These are phyloP conservation scores for Crotalus horridus DNA, from an alignment of 2,113 vertebrate species.

Conservation along the genomic window DNA sequence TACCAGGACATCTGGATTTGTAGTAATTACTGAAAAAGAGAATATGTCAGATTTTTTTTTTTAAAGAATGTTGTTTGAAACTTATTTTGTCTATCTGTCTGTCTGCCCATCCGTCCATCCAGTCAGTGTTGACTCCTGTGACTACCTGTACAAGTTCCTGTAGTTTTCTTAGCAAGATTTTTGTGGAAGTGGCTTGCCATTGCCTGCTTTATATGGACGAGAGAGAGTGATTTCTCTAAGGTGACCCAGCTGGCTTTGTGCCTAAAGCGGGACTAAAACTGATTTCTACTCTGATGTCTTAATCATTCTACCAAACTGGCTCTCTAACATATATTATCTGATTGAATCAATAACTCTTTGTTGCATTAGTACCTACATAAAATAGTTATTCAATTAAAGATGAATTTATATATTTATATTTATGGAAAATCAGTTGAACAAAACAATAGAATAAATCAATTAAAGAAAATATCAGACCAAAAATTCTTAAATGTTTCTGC, in stretches of 20 bases:
- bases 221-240: background rate
- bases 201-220: background rate
- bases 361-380: background rate
- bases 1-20: conserved; percentile 59
- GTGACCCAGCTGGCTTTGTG: background rate
- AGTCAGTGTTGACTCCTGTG: background rate
- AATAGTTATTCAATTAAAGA: background rate
- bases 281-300: background rate
- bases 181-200: background rate
- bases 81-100: background rate
- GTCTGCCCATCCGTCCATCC: background rate
- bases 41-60: background rate
- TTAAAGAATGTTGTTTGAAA: background rate
- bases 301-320: background rate
- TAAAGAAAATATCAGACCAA: background rate
- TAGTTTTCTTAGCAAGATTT: background rate
- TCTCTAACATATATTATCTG: conserved; percentile 1
- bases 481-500: background rate
- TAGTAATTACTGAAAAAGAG: conserved; percentile 66
- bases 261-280: background rate
- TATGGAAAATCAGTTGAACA: background rate
- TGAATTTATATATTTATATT: background rate
- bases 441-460: background rate
- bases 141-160: background rate
- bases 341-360: background rate